A percentile compares a stretch with the other conserved stretches of the same genome.
These are phyloP conservation scores for Ophiothrix spiculata DNA, from an alignment of 35 echinoderm and acorn worm species.

Conservation along the genomic window DNA sequence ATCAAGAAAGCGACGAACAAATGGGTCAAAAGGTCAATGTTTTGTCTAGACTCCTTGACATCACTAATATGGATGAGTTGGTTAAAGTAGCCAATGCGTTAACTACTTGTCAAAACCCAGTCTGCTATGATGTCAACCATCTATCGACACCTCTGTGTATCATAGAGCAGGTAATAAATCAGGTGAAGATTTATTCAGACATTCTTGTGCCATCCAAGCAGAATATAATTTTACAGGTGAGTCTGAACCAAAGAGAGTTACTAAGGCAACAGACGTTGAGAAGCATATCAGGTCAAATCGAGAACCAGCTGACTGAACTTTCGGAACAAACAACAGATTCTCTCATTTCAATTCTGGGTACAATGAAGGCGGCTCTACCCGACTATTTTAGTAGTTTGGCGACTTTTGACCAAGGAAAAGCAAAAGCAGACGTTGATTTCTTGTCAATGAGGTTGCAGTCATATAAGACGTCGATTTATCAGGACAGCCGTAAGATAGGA, in stretches of 20 bases:
- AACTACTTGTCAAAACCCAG: background rate
- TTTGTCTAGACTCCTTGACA: background rate
- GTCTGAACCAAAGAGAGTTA: background rate
- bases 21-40: background rate
- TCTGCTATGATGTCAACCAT: background rate
- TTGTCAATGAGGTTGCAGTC: background rate
- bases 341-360: background rate
- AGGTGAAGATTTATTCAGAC: background rate
- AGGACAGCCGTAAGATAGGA: background rate
- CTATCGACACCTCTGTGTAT: background rate
- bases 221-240: background rate
- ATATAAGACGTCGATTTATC: background rate
- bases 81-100: background rate
- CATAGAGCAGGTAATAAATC: background rate
- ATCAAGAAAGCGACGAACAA: background rate
- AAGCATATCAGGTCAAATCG: background rate
- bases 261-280: background rate
- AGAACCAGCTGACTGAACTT: background rate
- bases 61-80: background rate
- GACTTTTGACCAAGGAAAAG: background rate
- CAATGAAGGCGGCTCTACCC: background rate
- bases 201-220: background rate
- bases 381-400: background rate
- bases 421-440: background rate
- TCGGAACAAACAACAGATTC: background rate